A percentile compares a stretch with the other conserved stretches of the same genome.
These are phyloP conservation scores for Acrossocheilus fasciatus DNA, from an alignment of 2,797 vertebrate genomes.

Conservation along the genomic window DNA sequence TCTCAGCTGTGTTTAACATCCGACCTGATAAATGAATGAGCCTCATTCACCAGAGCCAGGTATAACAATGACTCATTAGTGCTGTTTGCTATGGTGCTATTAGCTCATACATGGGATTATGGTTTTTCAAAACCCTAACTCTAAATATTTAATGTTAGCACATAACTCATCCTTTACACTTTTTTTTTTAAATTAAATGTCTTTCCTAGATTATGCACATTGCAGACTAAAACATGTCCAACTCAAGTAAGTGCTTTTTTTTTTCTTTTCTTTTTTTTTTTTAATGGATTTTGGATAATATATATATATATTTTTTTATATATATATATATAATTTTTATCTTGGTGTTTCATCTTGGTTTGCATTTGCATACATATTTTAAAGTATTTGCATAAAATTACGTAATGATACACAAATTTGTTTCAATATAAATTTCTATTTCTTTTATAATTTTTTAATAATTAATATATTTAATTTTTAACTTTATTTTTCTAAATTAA, in stretches of 20 bases:
- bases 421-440: not conserved
- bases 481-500: not conserved
- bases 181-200: too few species aligned
- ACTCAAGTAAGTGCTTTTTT: not conserved
- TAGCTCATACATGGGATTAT: not conserved
- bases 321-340: not conserved
- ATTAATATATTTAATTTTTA: not conserved
- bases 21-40: slow-evolving; percentile 12
- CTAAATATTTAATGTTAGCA: not conserved
- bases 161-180: not conserved
- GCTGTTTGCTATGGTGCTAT: not conserved
- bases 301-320: not conserved
- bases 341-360: not conserved
- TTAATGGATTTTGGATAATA: too few species aligned
- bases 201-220: not conserved
- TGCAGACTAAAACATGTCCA: not conserved
- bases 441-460: not conserved
- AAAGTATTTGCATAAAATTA: not conserved
- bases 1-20: slow-evolving; percentile 37
- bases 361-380: not conserved
- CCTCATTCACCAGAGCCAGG: slow-evolving; percentile 21
- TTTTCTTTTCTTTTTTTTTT: too few species aligned
- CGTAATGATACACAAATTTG: not conserved
- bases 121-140: not conserved
- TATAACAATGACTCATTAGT: not conserved